phyloP scores from a whole-genome alignment of 2,888 invertebrate species.

The Drosophila leonis region DNA sequence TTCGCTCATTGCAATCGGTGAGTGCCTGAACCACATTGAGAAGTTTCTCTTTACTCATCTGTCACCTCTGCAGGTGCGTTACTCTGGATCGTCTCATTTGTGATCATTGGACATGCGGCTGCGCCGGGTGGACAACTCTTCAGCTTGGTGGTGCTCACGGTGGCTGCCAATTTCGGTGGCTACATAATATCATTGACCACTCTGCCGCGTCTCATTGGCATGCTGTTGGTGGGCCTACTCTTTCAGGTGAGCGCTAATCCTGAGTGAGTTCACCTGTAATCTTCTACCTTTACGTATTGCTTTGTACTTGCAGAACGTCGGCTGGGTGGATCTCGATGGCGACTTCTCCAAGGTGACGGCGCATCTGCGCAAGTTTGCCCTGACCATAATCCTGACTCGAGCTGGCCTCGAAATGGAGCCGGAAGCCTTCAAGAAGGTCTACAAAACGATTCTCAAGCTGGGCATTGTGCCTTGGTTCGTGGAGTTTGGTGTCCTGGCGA shows the following conservation, averaged over 20 bases:
- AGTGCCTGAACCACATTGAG: conserved; percentile 34
- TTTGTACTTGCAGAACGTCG: conserved; percentile 87
- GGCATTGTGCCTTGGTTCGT: conserved; percentile 94
- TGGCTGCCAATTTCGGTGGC: conserved; percentile 93
- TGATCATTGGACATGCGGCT: conserved; percentile 91
- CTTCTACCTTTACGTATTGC: neutral
- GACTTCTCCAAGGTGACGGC: conserved; percentile 89
- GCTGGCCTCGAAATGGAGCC: conserved; percentile 98
- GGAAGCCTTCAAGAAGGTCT: conserved; percentile 92
- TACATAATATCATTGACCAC: conserved; percentile 92
- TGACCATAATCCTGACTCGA: conserved; percentile 95
- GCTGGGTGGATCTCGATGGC: conserved; percentile 90
- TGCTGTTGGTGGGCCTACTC: conserved; percentile 93
- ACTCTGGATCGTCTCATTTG: conserved; percentile 91
- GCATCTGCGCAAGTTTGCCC: conserved; percentile 93
- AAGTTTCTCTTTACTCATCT: neutral
- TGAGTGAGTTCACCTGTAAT: too few species aligned
- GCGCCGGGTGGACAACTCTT: conserved; percentile 95
- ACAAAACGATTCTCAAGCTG: conserved; percentile 92
- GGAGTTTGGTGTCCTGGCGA: conserved; percentile 90
- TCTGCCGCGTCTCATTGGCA: conserved; percentile 93
- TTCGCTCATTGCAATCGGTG: conserved; percentile 90
- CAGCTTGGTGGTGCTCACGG: conserved; percentile 90
- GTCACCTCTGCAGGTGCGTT: conserved; percentile 86
- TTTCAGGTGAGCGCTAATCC: conserved; percentile 85